Evolutionary conservation across 2,888 invertebrate species (phyloP).

Genomic region (Chromoteleia sp.): DNA sequence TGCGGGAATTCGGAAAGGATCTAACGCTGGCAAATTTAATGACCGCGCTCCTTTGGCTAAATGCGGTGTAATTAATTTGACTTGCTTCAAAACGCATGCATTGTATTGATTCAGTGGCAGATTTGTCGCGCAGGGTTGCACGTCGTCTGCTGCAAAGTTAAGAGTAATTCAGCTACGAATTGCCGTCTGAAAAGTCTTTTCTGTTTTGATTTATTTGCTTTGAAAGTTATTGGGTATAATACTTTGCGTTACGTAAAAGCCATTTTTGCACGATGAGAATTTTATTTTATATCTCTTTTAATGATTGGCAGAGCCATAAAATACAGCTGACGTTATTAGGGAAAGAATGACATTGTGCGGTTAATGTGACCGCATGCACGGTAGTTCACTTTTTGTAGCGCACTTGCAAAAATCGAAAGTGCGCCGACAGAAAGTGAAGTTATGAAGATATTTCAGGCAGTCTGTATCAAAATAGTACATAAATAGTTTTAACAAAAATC

Average conservation of each 20-base stretch:
- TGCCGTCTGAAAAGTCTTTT: background rate
- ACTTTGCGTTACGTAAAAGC: no score
- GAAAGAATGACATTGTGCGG: slow-evolving; percentile 24
- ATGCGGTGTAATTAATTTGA: slow-evolving; percentile 87
- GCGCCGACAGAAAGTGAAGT: slow-evolving; percentile 36
- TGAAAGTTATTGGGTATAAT: no score
- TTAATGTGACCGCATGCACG: slow-evolving; percentile 26
- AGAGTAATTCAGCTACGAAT: background rate
- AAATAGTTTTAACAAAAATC: no score
- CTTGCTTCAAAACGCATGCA: slow-evolving; percentile 87
- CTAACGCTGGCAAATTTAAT: slow-evolving; percentile 89
- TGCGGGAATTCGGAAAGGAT: slow-evolving; percentile 90
- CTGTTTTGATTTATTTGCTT: background rate
- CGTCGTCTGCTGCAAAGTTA: slow-evolving; percentile 78
- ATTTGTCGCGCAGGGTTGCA: slow-evolving; percentile 77
- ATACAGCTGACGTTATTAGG: slow-evolving; percentile 14
- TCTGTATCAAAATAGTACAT: no score
- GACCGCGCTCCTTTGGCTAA: slow-evolving; percentile 89
- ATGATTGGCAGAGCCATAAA: slow-evolving; percentile 20
- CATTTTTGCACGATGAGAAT: slow-evolving; percentile 9
- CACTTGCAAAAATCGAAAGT: slow-evolving; percentile 58
- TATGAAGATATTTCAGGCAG: background rate
- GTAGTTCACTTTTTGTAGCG: slow-evolving; percentile 23
- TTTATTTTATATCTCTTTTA: slow-evolving; percentile 11
- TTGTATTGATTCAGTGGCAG: slow-evolving; percentile 75